Percentiles rank a stretch among this genome's conserved stretches.
phyloP scores from a whole-genome alignment of 2,113 vertebrate species.

The Platycercus adscitus region DNA sequence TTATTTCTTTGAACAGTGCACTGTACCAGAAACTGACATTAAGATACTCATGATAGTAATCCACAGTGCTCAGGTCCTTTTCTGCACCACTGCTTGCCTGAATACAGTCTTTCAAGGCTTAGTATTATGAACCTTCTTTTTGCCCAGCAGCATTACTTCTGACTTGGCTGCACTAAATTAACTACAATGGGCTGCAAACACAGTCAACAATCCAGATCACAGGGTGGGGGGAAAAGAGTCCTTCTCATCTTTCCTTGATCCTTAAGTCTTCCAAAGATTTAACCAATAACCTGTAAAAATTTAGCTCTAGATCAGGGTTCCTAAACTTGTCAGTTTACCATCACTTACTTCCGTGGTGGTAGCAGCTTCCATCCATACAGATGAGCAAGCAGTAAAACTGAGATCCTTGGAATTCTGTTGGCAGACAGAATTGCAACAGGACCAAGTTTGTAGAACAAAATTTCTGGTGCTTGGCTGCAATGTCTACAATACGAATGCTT shows the following conservation, averaged over 20 bases:
- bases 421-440: neutral
- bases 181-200: neutral
- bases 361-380: neutral
- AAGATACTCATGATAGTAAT: neutral
- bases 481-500: rapidly evolving
- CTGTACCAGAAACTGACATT: neutral
- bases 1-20: neutral
- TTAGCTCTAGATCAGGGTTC: neutral
- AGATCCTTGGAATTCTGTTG: neutral
- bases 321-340: neutral
- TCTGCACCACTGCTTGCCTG: neutral
- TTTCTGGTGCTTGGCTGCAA: neutral
- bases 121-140: neutral
- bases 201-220: neutral
- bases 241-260: neutral
- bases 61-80: neutral
- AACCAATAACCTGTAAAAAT: neutral
- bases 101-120: neutral
- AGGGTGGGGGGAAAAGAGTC: neutral
- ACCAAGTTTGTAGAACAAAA: neutral
- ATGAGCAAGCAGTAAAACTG: neutral
- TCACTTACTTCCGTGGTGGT: neutral
- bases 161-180: neutral
- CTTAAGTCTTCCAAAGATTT: neutral
- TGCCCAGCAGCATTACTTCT: neutral